Evolutionary conservation across 2,797 vertebrate genomes (phyloP), one percentile per base, ranked within the genome.

Genomic region (Sebastes minor): DNA sequence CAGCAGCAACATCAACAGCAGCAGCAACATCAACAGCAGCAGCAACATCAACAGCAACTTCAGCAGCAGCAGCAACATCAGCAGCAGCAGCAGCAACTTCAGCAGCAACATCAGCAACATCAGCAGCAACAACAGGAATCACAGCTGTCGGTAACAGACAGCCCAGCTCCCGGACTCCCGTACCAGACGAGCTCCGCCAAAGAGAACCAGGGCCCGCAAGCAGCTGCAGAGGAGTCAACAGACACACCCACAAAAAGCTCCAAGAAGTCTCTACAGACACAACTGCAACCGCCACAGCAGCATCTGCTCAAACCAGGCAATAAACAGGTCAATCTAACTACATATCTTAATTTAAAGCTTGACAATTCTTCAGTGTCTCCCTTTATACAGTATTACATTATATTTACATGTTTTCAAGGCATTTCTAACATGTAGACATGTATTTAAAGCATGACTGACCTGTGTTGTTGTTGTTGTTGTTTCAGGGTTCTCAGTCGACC

Each of bases 281-380:
- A 95, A 35, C 92, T 95, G 85, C 94, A 95, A 76, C 93, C 94
- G 4, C 93, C 94, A 8, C 94, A 95, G 80, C 95, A 94, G 71
- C 95, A 96, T 79, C 90, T 96, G 70, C 96, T 98, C 78, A 99
- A 98, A 90, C 96, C 98, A 25, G 96, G 93, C 81, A 97, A 96
- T 90, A 99, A 99, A 89, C 97, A 97, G 97, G 98, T 97, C 55
- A 84, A 22, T 46, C 3, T 14, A 4, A 28, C 7, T 30, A 55
- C 11, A 6, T 23, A 22, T 14, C 25, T 27, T 13, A 2, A 46
- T 42, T 63, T 65, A 25, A 38, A 46, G 61, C 32, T 38, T 38
- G 13, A 9, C 33, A n/a, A 6, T n/a, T 23, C 13, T 38, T 46
- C 4, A 9, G 22, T 38, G 4, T 64, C 13, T 64, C 35, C 2